Conservation (phyloP, 2,113 vertebrate genomes). For the Danionella cerebrum region DNA sequence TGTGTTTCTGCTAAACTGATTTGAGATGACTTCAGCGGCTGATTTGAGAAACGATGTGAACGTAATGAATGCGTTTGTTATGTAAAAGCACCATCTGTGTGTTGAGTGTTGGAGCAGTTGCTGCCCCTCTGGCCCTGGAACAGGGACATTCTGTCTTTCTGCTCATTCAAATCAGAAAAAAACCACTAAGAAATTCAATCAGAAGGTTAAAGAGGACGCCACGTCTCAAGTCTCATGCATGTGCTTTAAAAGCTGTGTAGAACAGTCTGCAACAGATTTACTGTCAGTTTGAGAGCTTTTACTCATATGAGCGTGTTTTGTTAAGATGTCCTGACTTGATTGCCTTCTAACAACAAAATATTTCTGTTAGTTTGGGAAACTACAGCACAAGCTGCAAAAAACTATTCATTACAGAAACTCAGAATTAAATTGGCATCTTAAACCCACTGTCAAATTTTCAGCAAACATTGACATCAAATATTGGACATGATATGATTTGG, state of each 20-base stretch:
- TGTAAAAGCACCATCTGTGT: slow-evolving; percentile 39
- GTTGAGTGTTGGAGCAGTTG: slow-evolving; percentile 29
- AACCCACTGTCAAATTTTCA: no score
- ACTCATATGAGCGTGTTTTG: no score
- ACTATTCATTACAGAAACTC: slow-evolving; percentile 16
- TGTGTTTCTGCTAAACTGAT: not conserved
- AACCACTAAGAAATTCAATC: not conserved
- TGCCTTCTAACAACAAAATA: no score
- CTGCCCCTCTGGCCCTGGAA: slow-evolving; percentile 17
- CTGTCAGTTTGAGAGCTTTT: not conserved
- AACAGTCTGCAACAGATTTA: no score
- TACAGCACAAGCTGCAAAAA: not conserved
- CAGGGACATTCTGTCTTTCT: slow-evolving; percentile 8
- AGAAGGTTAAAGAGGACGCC: not conserved
- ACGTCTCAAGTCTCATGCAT: not conserved
- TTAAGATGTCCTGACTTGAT: no score
- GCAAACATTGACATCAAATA: no score
- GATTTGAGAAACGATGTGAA: slow-evolving; percentile 20
- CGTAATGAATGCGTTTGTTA: slow-evolving; percentile 26
- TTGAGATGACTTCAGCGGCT: not conserved
- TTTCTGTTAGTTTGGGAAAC: not conserved
- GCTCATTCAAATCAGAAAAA: slow-evolving; percentile 8
- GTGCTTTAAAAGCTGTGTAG: not conserved
- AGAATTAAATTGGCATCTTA: no score
- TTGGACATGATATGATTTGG: no score